Percentiles rank a stretch among this genome's conserved stretches.
Evolutionary conservation across 2,113 vertebrate species (phyloP).

Genomic region (Chloropsis cyanopogon): DNA sequence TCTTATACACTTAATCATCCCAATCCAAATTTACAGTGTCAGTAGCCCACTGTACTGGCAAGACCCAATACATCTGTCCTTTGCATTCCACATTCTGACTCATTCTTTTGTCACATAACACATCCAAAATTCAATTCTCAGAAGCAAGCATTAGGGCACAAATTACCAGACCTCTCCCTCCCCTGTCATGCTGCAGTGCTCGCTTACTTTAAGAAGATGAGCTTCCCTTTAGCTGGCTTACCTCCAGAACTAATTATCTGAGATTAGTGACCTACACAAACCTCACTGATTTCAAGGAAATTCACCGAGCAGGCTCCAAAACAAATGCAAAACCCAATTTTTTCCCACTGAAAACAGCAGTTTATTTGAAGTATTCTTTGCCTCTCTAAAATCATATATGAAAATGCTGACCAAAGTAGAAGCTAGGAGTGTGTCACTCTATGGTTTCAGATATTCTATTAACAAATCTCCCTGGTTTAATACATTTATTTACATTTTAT

Average conservation of each 20-base stretch:
- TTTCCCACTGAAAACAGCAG: neutral
- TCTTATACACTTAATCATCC: neutral
- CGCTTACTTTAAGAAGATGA: neutral
- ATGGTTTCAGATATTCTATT: neutral
- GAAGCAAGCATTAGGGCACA: neutral
- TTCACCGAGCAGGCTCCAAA: neutral
- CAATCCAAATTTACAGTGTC: neutral
- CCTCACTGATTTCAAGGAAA: constrained; percentile 20
- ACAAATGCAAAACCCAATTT: neutral
- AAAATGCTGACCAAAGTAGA: neutral
- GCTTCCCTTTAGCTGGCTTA: neutral
- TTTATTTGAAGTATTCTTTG: neutral
- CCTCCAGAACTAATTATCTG: constrained; percentile 39
- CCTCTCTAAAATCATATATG: neutral
- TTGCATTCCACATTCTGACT: neutral
- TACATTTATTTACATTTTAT: neutral
- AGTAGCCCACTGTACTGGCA: neutral
- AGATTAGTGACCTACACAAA: constrained; percentile 41
- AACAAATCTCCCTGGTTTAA: neutral
- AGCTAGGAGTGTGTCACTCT: neutral
- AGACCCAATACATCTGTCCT: neutral
- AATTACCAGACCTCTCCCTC: neutral
- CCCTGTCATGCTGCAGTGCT: neutral
- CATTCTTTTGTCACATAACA: neutral
- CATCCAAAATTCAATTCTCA: neutral